Evolutionary conservation across 2,888 invertebrate genomes (phyloP).

Genomic region (Apeira syringaria): DNA sequence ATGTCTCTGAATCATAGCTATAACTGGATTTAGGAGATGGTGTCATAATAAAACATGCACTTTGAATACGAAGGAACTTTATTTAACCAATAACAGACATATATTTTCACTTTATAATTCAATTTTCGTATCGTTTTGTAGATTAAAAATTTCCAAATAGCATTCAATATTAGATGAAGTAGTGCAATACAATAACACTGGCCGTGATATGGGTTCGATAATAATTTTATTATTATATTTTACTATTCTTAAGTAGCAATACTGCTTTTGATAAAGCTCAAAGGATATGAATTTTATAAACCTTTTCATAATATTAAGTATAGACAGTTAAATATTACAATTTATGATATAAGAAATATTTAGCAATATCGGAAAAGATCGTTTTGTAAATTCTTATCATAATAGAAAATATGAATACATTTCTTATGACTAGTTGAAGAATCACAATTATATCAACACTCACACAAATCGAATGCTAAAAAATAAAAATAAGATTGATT

Average conservation of each 20-base stretch:
- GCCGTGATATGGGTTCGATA: slow-evolving; percentile 67
- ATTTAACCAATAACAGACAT: slow-evolving; percentile 76
- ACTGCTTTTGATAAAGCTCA: slow-evolving; percentile 58
- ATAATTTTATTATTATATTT: slow-evolving; percentile 40
- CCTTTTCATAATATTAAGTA: slow-evolving; percentile 60
- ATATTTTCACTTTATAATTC: slow-evolving; percentile 46
- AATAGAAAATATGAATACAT: slow-evolving; percentile 80
- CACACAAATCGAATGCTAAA: slow-evolving; percentile 43
- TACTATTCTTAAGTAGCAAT: slow-evolving; percentile 41
- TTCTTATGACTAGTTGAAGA: slow-evolving; percentile 70
- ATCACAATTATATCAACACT: slow-evolving; percentile 76
- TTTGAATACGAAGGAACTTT: slow-evolving; percentile 76
- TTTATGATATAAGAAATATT: slow-evolving; percentile 58
- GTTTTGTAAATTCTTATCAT: slow-evolving; percentile 61
- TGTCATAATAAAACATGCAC: slow-evolving; percentile 34
- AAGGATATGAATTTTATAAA: slow-evolving; percentile 57
- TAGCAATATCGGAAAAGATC: slow-evolving; percentile 60
- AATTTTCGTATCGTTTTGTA: slow-evolving; percentile 48
- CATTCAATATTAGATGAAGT: slow-evolving; percentile 57
- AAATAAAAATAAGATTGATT: slow-evolving; percentile 17
- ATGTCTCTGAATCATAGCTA: too few species aligned
- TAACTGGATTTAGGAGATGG: too few species aligned
- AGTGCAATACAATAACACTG: slow-evolving; percentile 64
- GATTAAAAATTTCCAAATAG: slow-evolving; percentile 49
- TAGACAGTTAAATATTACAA: slow-evolving; percentile 48